Evolutionary conservation across 2,888 invertebrate genomes (phyloP).

Genomic region (Tetanocera ferruginea): DNA sequence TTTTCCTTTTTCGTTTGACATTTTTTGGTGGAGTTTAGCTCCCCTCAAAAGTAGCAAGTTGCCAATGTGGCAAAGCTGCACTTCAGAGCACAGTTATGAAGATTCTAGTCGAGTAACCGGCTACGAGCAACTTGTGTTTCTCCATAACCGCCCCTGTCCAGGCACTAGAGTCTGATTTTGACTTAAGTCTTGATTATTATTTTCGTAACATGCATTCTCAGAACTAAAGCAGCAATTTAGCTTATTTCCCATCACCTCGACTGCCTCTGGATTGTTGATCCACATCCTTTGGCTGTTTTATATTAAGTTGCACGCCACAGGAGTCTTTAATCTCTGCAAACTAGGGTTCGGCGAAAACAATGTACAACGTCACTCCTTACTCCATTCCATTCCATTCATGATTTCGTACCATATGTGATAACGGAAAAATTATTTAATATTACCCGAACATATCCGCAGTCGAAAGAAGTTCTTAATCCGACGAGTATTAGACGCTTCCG

Average conservation of each 20-base stretch:
- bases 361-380: slow-evolving; percentile 8
- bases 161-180: slow-evolving; percentile 45
- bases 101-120: background rate
- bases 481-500: slow-evolving; percentile 47
- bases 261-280: background rate
- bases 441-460: slow-evolving; percentile 49
- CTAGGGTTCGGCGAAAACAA: slow-evolving; percentile 36
- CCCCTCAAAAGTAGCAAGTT: background rate
- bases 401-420: slow-evolving; percentile 62
- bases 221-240: slow-evolving; percentile 32
- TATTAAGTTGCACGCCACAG: slow-evolving; percentile 68
- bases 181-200: slow-evolving; percentile 60
- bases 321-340: slow-evolving; percentile 66
- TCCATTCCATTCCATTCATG: slow-evolving; percentile 33
- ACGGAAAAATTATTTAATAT: slow-evolving; percentile 60
- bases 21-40: background rate
- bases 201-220: slow-evolving; percentile 2
- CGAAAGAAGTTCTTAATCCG: slow-evolving; percentile 46
- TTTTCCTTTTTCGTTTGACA: background rate
- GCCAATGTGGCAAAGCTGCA: background rate
- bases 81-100: background rate
- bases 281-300: slow-evolving; percentile 53
- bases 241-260: slow-evolving; percentile 22
- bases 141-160: background rate
- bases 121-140: background rate